Base-by-base conservation (phyloP, 2,113 vertebrate species). In the Sakesphorus luctuosus region DNA sequence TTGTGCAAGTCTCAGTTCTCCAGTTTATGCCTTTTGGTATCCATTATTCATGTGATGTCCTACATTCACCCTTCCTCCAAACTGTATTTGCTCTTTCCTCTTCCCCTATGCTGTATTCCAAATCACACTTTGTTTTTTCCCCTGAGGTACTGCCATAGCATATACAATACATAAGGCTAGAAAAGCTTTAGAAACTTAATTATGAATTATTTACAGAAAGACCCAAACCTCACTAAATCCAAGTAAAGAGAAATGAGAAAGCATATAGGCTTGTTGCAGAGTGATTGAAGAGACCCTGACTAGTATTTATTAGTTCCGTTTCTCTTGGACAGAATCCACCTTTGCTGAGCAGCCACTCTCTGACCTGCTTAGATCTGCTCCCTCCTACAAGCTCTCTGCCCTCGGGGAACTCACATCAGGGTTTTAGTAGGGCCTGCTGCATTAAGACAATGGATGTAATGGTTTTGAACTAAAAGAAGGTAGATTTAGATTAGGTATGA, bases 401-500 rank as follows among this genome's bases (percentile, higher is more conserved):
- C 20, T 6, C 36, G 16, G 26, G 26, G 13, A 69, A 46, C 50
- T 35, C 9, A 4, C 6, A 10, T 10, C 16, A 40, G 8, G 6
- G 6, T 29, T 49, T 66, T 13, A 52, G 12, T 7, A 56, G 18
- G 7, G 14, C 6, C 9, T 58, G 8, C 62, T 36, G 21, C 1
- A 2, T 13, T 9, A 80, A 31, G 8, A 7, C 5, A 28, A 31
- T 24, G 1, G 1, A 1, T 1, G 2, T 19, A 33, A 46, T 46
- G 4, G 2, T 18, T 76, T 77, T 61, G 23, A 81, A 40, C 4
- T 46, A 26, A 56, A 40, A 1, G 3, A 18, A 3, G 6, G 5
- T 49, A 21, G 11, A 28, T 44, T 33, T 2, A 58, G 44, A 6
- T 11, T 40, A 46, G 11, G 26, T 11, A 35, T 4, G 55, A 78